A percentile compares a stretch with the other conserved stretches of the same genome.
Conservation (phyloP, 1,140 invertebrate genomes). For the Drosophila nasuta region DNA sequence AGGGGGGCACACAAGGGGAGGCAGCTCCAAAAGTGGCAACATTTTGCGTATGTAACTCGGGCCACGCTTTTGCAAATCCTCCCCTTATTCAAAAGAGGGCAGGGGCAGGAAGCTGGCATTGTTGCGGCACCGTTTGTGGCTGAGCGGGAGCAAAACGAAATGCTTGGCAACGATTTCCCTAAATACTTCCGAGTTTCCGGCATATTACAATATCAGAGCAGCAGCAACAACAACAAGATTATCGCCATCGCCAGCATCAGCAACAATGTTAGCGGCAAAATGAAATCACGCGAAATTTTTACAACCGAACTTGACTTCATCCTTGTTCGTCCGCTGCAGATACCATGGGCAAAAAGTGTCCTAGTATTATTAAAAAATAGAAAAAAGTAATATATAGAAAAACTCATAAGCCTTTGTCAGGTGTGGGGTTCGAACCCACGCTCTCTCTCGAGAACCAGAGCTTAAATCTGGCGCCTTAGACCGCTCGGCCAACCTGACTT, state of each 20-base stretch:
- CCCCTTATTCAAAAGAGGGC: not conserved
- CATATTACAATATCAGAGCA: conserved; percentile 74
- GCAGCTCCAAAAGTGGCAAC: conserved; percentile 18
- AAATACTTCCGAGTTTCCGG: conserved; percentile 82
- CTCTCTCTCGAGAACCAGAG: conserved; percentile 4
- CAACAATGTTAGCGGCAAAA: conserved; percentile 70
- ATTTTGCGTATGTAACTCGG: conserved; percentile 23
- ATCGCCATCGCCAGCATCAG: conserved; percentile 54
- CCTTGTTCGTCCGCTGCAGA: conserved; percentile 20
- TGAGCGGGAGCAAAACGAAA: conserved; percentile 53
- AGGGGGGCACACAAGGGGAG: conserved; percentile 16
- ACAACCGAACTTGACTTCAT: conserved; percentile 66
- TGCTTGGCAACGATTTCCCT: conserved; percentile 82
- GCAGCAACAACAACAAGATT: conserved; percentile 58
- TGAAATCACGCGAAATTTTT: conserved; percentile 82
- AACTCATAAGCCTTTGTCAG: not conserved
- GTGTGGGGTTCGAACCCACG: conserved; percentile 4
- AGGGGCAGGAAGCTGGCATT: conserved; percentile 13
- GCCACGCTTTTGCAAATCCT: conserved; percentile 1
- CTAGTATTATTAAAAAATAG: not conserved
- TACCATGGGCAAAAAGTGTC: conserved; percentile 45
- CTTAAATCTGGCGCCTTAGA: conserved; percentile 4
- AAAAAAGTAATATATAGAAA: not conserved
- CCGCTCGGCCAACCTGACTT: conserved; percentile 2
- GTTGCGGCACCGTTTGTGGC: conserved; percentile 39